Percentiles rank a stretch among this genome's conserved stretches.
Evolutionary conservation across 2,113 vertebrate species (phyloP).

Genomic region (Miniopterus natalensis): DNA sequence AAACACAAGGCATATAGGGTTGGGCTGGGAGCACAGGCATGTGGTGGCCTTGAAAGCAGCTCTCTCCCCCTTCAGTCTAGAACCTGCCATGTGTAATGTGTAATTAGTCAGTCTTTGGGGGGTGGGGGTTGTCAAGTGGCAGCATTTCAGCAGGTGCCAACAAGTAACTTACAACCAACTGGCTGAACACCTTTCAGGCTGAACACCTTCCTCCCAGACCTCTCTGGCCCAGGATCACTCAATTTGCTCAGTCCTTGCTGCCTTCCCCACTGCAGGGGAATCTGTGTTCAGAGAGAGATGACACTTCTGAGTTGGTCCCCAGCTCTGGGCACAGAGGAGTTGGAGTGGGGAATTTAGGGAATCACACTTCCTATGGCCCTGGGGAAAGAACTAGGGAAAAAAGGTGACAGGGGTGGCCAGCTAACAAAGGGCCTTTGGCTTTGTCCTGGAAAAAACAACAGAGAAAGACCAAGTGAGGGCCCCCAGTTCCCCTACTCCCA

Average conservation of each 20-base stretch:
- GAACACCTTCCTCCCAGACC: constrained; percentile 81
- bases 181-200: constrained; percentile 68
- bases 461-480: constrained; percentile 85
- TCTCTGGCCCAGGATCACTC: constrained; percentile 84
- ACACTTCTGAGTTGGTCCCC: constrained; percentile 85
- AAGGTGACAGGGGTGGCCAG: constrained; percentile 73
- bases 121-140: constrained; percentile 75
- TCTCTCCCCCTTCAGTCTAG: constrained; percentile 81
- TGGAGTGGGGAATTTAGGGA: constrained; percentile 79
- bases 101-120: constrained; percentile 82
- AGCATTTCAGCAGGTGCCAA: constrained; percentile 81
- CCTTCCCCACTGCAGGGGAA: constrained; percentile 84
- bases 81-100: constrained; percentile 64
- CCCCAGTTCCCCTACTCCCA: constrained; percentile 81
- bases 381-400: constrained; percentile 82
- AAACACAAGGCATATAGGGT: constrained; percentile 84
- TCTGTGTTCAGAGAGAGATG: constrained; percentile 81
- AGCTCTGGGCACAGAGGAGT: constrained; percentile 83
- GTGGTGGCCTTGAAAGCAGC: constrained; percentile 83
- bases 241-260: constrained; percentile 88
- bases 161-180: constrained; percentile 81
- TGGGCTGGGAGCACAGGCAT: constrained; percentile 82
- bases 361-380: constrained; percentile 85
- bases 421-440: constrained; percentile 87
- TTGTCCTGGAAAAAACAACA: constrained; percentile 89